phyloP scores from a whole-genome alignment of 2,888 invertebrate species.

The Electrophaes corylata region DNA sequence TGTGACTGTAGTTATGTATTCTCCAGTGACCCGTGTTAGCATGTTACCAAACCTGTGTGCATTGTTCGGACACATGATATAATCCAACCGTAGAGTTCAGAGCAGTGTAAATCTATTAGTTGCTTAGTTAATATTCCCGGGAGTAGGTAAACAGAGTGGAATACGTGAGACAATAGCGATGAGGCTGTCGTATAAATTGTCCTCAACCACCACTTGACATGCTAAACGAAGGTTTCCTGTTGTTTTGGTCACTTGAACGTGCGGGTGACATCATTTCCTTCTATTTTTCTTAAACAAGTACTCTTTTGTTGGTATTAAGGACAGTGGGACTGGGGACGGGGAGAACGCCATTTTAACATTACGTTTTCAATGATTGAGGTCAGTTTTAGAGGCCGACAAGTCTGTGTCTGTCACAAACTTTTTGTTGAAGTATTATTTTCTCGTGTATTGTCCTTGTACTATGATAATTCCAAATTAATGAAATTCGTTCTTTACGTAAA shows the following conservation, averaged over 20 bases:
- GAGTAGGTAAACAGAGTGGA: conserved; percentile 10
- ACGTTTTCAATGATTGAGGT: too few relatives aligned
- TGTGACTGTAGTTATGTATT: not conserved
- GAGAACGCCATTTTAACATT: conserved; percentile 4
- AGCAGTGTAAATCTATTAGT: conserved; percentile 24
- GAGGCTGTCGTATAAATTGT: conserved; percentile 14
- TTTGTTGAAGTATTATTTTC: too few relatives aligned
- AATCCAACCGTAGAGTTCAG: conserved; percentile 32
- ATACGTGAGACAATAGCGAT: conserved; percentile 8
- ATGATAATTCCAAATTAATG: too few relatives aligned
- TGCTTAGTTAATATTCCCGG: conserved; percentile 8
- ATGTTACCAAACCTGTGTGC: not conserved
- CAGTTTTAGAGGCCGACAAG: too few relatives aligned
- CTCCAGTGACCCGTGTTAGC: not conserved
- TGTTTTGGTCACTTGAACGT: conserved; percentile 46
- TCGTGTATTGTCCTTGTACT: too few relatives aligned
- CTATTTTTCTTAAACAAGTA: conserved; percentile 44
- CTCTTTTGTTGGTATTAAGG: conserved; percentile 37
- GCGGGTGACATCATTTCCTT: conserved; percentile 54
- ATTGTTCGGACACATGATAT: conserved; percentile 25
- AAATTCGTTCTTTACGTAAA: too few relatives aligned
- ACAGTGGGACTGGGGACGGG: conserved; percentile 10
- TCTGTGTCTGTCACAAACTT: too few relatives aligned
- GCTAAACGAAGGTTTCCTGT: conserved; percentile 61
- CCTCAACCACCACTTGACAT: conserved; percentile 41